Conservation (phyloP, 1,140 invertebrate genomes). For the Copidosoma floridanum region DNA sequence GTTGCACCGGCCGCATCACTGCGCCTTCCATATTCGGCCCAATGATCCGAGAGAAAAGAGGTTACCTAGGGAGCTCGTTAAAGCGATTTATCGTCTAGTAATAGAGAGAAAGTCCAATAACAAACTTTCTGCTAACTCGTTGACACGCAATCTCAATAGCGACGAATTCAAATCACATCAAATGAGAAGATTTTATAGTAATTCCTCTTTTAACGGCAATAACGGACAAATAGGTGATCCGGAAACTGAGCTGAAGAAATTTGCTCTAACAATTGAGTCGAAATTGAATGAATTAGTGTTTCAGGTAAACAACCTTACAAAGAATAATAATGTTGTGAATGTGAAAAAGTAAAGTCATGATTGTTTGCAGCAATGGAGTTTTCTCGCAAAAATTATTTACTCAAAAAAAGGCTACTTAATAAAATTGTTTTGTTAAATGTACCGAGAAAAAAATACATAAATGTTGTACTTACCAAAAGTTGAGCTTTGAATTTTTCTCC, state of each 20-base stretch:
- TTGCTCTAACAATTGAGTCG: constrained; percentile 37
- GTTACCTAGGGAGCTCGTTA: constrained; percentile 71
- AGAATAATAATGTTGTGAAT: too few relatives aligned
- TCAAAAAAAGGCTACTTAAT: neutral
- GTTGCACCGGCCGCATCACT: constrained; percentile 69
- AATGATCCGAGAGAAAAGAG: constrained; percentile 77
- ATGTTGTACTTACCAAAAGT: constrained; percentile 43
- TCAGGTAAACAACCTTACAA: constrained; percentile 38
- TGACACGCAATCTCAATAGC: constrained; percentile 19
- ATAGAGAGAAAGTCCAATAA: constrained; percentile 62
- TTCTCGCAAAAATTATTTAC: constrained; percentile 1
- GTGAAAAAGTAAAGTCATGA: too few relatives aligned
- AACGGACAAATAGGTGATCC: constrained; percentile 43
- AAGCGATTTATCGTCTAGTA: constrained; percentile 70
- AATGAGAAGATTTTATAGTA: constrained; percentile 40
- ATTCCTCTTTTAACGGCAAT: constrained; percentile 33
- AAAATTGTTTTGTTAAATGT: neutral
- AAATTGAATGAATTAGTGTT: constrained; percentile 38
- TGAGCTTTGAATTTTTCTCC: constrained; percentile 44
- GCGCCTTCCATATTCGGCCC: constrained; percentile 68
- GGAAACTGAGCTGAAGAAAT: constrained; percentile 40
- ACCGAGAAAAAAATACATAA: neutral
- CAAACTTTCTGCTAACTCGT: constrained; percentile 48
- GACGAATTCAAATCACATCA: constrained; percentile 23
- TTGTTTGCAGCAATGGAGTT: neutral